These are phyloP conservation scores for Epistrophe eligans DNA, from an alignment of 2,888 invertebrate species.

Conservation along the genomic window DNA sequence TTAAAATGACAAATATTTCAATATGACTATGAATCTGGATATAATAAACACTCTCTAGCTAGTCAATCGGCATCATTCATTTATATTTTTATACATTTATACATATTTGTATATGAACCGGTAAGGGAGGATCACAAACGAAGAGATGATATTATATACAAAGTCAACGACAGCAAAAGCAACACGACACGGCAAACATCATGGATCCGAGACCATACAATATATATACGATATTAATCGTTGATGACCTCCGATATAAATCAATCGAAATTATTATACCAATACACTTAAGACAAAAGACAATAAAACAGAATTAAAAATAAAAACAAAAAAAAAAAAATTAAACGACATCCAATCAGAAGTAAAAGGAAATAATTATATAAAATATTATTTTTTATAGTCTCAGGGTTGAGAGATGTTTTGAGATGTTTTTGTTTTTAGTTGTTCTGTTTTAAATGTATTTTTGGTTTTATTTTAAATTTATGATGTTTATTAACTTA, in stretches of 20 bases:
- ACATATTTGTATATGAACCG: background rate
- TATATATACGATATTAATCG: slow-evolving; percentile 71
- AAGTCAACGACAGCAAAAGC: slow-evolving; percentile 56
- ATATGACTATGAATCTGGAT: slow-evolving; percentile 49
- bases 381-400: slow-evolving; percentile 68
- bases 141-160: background rate
- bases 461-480: slow-evolving; percentile 19
- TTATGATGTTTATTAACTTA: slow-evolving; percentile 10
- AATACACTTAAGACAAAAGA: slow-evolving; percentile 78
- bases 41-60: slow-evolving; percentile 16
- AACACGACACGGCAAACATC: slow-evolving; percentile 45
- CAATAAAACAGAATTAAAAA: slow-evolving; percentile 77
- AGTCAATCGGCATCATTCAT: slow-evolving; percentile 27
- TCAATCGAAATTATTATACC: slow-evolving; percentile 81
- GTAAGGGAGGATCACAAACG: slow-evolving; percentile 19
- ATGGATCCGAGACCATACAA: slow-evolving; percentile 34
- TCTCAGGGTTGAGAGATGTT: slow-evolving; percentile 49
- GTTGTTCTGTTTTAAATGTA: slow-evolving; percentile 7
- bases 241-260: slow-evolving; percentile 77
- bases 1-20: slow-evolving; percentile 70
- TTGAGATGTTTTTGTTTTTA: slow-evolving; percentile 22
- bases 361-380: slow-evolving; percentile 71
- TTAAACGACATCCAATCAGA: slow-evolving; percentile 69
- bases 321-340: background rate
- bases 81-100: background rate